These are phyloP conservation scores for Phyto melanocephala DNA, from an alignment of 2,888 invertebrate genomes.

Conservation along the genomic window DNA sequence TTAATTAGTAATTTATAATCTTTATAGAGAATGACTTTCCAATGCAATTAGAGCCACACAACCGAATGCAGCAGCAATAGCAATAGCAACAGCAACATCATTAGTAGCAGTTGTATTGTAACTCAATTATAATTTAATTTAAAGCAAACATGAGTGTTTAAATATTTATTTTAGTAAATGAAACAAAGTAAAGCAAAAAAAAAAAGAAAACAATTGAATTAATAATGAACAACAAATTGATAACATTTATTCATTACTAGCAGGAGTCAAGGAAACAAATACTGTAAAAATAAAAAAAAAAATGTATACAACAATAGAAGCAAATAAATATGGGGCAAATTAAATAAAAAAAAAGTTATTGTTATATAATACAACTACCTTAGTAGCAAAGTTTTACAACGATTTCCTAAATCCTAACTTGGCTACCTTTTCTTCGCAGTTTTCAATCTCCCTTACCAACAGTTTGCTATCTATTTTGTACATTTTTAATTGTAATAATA, in stretches of 20 bases:
- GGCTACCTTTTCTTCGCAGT: too few relatives aligned
- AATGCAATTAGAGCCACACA: too few relatives aligned
- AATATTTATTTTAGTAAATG: constrained; percentile 2
- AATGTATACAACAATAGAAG: background rate
- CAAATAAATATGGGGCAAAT: constrained; percentile 1
- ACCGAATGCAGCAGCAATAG: background rate
- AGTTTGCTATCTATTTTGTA: too few relatives aligned
- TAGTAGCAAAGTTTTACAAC: too few relatives aligned
- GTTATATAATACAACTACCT: too few relatives aligned
- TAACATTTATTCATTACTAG: background rate
- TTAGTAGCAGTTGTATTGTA: background rate
- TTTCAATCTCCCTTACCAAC: too few relatives aligned
- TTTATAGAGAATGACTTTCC: background rate
- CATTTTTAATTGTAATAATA: too few relatives aligned
- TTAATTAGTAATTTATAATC: constrained; percentile 5
- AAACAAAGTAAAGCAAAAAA: background rate
- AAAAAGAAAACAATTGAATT: constrained; percentile 7
- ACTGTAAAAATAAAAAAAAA: background rate
- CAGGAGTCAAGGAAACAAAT: background rate
- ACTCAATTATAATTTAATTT: background rate
- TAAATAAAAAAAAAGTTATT: too few relatives aligned
- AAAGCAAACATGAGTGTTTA: background rate
- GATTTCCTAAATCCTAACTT: too few relatives aligned
- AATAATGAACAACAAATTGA: background rate
- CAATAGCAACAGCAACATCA: background rate